Conservation (phyloP, 2,113 vertebrate species). For the Lota lota region DNA sequence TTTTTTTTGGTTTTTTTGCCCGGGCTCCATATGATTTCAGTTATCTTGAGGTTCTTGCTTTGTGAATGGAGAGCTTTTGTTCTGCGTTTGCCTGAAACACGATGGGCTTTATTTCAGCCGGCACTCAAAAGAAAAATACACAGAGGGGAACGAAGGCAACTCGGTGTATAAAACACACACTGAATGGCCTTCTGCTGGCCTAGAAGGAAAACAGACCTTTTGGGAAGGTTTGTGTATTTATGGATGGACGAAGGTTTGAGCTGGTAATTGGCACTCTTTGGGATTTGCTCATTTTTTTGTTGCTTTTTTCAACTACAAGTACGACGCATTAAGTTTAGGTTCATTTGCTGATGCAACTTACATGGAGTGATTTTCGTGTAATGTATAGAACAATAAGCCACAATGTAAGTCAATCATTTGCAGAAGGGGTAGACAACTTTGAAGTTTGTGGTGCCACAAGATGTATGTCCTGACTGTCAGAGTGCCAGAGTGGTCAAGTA, state of each 20-base stretch:
- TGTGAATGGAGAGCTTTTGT: constrained; percentile 56
- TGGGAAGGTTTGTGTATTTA: constrained; percentile 2
- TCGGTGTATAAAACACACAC: constrained; percentile 11
- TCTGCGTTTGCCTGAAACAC: constrained; percentile 61
- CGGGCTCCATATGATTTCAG: constrained; percentile 59
- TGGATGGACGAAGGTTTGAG: neutral
- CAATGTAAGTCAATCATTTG: no score
- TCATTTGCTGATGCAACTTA: no score
- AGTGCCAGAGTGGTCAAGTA: no score
- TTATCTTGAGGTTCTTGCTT: constrained; percentile 61
- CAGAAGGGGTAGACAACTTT: no score
- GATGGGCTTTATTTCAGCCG: constrained; percentile 56
- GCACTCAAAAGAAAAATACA: constrained; percentile 62
- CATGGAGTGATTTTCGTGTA: no score
- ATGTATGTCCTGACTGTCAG: no score
- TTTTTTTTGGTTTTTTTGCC: constrained; percentile 14
- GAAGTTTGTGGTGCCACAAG: no score
- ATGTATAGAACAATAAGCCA: no score
- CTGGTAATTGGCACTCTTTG: no score
- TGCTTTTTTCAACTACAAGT: no score
- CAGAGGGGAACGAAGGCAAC: constrained; percentile 31
- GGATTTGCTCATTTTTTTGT: no score
- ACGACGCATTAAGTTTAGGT: no score
- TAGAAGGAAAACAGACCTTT: constrained; percentile 34
- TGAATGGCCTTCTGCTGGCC: constrained; percentile 16